Base-by-base conservation (phyloP, 2,888 invertebrate genomes). In the Rhorus exstirpatorius region DNA sequence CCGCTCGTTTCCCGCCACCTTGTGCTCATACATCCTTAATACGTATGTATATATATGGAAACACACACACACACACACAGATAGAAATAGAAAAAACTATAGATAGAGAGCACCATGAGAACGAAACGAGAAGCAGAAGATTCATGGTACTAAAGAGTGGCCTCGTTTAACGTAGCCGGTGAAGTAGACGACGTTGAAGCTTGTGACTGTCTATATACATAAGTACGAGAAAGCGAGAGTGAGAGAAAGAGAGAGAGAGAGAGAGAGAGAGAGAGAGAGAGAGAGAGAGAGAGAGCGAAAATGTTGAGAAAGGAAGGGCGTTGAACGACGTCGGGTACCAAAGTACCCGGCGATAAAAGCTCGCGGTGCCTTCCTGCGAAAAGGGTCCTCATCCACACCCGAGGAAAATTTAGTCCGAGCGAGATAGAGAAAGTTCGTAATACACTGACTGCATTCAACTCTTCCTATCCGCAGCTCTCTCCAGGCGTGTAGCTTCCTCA, bases 171-270 rank as follows among this genome's bases (percentile, higher is more conserved):
- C 75, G 74, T 78, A 82, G 68, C 63, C 31, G 70, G 81, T 76
- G 75, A 84, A 83, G 87, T 76, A 85, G 86, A 79, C 83, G 85
- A 41, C 84, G 84, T 87, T 88, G 87, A 88, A 88, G 68, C 82
- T 53, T 58, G 77, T 61, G 79, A 63, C 81, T 78, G 67, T 79
- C 85, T 88, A 75, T 79, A 86, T 85, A 84, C 80, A 82, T 79
- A 83, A 81, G 79, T 85, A 84, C 41, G 68, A 19, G 31, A n/a
- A 19, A 41, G 38, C 3, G 19, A 70, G 53, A 24, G 53, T 19
- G 31, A 24, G 19, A 19, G 10, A n/a, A 17, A 58, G 44, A 44
- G 17, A 46, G 60, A 55, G 7, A 17, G 26, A 44, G 46, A 26
- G 26, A 26, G 10, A 31, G 12, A 19, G n/a, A 53, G 53, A 21